These are phyloP conservation scores for Anadara kagoshimensis DNA, from an alignment of 1,140 invertebrate species.

Conservation along the genomic window DNA sequence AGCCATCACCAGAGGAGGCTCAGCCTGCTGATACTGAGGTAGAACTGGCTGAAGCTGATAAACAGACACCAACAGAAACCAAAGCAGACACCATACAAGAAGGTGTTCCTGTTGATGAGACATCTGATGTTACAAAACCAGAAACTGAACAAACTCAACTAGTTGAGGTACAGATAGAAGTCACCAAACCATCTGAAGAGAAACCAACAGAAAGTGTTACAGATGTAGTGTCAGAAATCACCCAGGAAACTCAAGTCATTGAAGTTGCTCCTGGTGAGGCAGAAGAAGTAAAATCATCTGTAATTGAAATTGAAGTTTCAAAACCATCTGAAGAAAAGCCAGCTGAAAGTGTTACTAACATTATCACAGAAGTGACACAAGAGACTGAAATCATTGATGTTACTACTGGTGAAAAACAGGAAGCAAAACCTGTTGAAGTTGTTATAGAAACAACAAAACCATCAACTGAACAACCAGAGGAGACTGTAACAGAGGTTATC, in stretches of 20 bases:
- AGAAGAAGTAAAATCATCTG: slow-evolving; percentile 24
- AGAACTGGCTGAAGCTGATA: slow-evolving; percentile 31
- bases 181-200: neutral
- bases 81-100: slow-evolving; percentile 41
- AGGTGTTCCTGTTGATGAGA: slow-evolving; percentile 35
- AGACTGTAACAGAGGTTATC: slow-evolving; percentile 33
- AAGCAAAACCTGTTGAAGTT: slow-evolving; percentile 41
- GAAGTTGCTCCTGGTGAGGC: slow-evolving; percentile 15
- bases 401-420: slow-evolving; percentile 4
- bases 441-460: slow-evolving; percentile 42
- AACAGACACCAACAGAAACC: slow-evolving; percentile 20
- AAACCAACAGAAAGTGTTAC: neutral
- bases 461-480: slow-evolving; percentile 37
- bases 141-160: slow-evolving; percentile 25
- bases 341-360: neutral
- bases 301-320: slow-evolving; percentile 10
- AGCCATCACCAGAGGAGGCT: slow-evolving; percentile 20
- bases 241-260: slow-evolving; percentile 28
- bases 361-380: neutral
- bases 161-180: slow-evolving; percentile 36
- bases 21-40: slow-evolving; percentile 24
- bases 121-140: slow-evolving; percentile 26
- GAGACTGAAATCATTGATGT: slow-evolving; percentile 7
- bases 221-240: slow-evolving; percentile 7
- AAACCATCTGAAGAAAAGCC: slow-evolving; percentile 2